Evolutionary conservation across 2,113 vertebrate genomes (phyloP).

Genomic region (Centrocercus urophasianus): DNA sequence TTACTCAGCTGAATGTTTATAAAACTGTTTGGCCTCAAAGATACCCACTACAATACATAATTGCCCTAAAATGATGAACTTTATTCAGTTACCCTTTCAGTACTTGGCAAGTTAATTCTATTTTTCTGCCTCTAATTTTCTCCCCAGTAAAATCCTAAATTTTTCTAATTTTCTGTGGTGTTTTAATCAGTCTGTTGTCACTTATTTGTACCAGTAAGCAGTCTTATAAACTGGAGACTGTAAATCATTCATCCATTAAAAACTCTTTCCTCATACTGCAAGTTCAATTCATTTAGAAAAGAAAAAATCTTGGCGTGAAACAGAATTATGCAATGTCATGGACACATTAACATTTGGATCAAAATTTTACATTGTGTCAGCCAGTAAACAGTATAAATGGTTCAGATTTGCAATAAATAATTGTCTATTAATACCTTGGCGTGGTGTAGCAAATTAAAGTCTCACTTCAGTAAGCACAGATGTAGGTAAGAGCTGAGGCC

Average conservation of each 20-base stretch:
- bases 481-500: slow-evolving; percentile 74
- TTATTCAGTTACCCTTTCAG: slow-evolving; percentile 73
- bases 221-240: slow-evolving; percentile 71
- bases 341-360: slow-evolving; percentile 92
- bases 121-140: slow-evolving; percentile 65
- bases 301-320: slow-evolving; percentile 77
- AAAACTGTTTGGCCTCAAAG: slow-evolving; percentile 64
- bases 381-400: slow-evolving; percentile 88
- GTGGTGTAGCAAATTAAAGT: slow-evolving; percentile 88
- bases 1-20: slow-evolving; percentile 64
- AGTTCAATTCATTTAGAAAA: slow-evolving; percentile 77
- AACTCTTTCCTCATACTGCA: slow-evolving; percentile 76
- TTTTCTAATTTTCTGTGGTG: slow-evolving; percentile 72
- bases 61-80: slow-evolving; percentile 50
- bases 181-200: slow-evolving; percentile 74
- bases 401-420: slow-evolving; percentile 91
- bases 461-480: slow-evolving; percentile 84
- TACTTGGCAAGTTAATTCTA: slow-evolving; percentile 64
- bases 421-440: slow-evolving; percentile 89
- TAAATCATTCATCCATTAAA: slow-evolving; percentile 84
- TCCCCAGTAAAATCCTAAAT: slow-evolving; percentile 61
- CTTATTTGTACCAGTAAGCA: slow-evolving; percentile 71
- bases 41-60: slow-evolving; percentile 16
- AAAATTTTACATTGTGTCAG: slow-evolving; percentile 87
- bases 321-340: slow-evolving; percentile 86